Base-by-base conservation (phyloP, 2,797 vertebrate genomes). In the Epinephelus awoara region DNA sequence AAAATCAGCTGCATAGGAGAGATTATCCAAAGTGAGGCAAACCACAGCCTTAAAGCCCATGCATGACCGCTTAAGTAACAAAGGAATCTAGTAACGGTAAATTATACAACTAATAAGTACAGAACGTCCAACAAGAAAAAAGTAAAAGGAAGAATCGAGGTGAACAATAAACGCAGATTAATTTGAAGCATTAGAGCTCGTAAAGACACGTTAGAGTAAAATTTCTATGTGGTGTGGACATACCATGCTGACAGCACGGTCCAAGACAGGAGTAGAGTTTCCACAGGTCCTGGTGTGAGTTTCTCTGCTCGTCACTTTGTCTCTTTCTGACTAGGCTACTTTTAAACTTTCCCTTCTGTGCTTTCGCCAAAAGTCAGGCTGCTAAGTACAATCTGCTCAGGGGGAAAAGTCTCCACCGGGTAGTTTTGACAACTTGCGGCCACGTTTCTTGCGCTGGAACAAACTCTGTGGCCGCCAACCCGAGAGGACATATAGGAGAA, bases 211-310 rank as follows among this genome's bases (percentile, higher is more conserved):
- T 34, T 42, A 47, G 52, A 67, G 50, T 25, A 57, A 21, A 71
- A 46, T 3, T 63, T 38, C 21, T 15, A 1, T 65, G 83, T 75
- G 77, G 65, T 79, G 84, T 75, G 84, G 70, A 86, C 91, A 66
- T 92, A 93, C 92, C 91, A 91, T 87, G 88, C 82, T 90, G 86
- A 84, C 84, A 64, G 82, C 82, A 62, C 71, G 38, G 56, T 80
- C 77, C 85, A 49, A 29, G 25, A 63, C 17, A 74, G 72, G 75
- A 73, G 80, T 71, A 54, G 57, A 74, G 84, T 90, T 87, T 89
- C 89, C 80, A 67, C 49, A 1, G 25, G 67, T 71, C 81, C 76
- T 81, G 80, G 50, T 62, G 72, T 72, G 54, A 57, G 27, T 55
- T 75, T 85, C 74, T 57, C 64, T 72, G 72, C 70, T 34, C 57